Percentiles rank a stretch among this genome's conserved stretches.
These are phyloP conservation scores for Thaumetopoea pityocampa DNA, from an alignment of 1,140 invertebrate species.

Conservation along the genomic window DNA sequence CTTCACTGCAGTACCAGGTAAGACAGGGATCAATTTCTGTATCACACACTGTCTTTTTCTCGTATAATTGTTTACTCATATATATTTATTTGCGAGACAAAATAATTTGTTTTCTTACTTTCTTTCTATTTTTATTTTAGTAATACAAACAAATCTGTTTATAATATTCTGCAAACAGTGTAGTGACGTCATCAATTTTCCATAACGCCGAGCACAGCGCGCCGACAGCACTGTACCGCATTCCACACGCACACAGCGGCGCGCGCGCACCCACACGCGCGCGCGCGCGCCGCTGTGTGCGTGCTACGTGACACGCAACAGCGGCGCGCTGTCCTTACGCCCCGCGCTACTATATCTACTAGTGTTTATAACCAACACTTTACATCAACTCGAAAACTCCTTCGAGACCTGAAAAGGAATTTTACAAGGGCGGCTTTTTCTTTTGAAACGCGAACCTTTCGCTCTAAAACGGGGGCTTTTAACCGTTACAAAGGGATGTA, in stretches of 20 bases:
- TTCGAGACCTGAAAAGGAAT: constrained; percentile 67
- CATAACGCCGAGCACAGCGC: constrained; percentile 26
- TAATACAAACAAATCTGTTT: constrained; percentile 1
- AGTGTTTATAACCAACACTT: constrained; percentile 37
- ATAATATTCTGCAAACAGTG: constrained; percentile 9
- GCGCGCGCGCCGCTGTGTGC: constrained; percentile 10
- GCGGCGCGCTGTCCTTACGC: constrained; percentile 30
- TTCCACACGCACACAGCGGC: constrained; percentile 42
- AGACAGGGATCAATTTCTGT: too few relatives aligned
- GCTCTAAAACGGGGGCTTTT: constrained; percentile 53
- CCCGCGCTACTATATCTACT: constrained; percentile 42
- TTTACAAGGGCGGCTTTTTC: constrained; percentile 60
- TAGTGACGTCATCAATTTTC: constrained; percentile 39
- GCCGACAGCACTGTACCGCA: constrained; percentile 32
- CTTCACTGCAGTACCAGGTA: too few relatives aligned
- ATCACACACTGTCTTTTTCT: too few relatives aligned
- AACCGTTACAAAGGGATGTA: constrained; percentile 46
- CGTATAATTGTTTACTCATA: too few relatives aligned
- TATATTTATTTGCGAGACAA: too few relatives aligned
- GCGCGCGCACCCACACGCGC: too few relatives aligned
- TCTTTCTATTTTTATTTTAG: too few relatives aligned
- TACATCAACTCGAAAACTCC: constrained; percentile 49
- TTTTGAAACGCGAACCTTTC: constrained; percentile 63
- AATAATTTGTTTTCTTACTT: too few relatives aligned
- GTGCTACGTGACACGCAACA: constrained; percentile 51